Conservation (phyloP, 1,140 invertebrate species). For the Drosophila auraria region DNA sequence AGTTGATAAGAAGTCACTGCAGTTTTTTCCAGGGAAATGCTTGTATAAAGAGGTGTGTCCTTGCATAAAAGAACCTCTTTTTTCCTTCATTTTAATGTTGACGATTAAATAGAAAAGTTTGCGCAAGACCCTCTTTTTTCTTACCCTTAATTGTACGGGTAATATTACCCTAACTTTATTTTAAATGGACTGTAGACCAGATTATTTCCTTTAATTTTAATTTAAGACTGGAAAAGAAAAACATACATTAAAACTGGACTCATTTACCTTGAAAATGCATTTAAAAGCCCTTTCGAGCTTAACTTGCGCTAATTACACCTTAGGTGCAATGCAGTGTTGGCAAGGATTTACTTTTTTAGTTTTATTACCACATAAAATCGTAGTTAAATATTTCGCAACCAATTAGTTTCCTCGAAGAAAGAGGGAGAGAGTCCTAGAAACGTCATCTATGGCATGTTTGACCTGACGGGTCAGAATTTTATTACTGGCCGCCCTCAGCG, state of each 20-base stretch:
- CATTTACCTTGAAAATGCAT: too few relatives aligned
- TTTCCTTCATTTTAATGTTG: background rate
- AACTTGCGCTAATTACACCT: slow-evolving; percentile 9
- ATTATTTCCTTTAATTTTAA: background rate
- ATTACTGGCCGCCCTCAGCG: slow-evolving; percentile 19
- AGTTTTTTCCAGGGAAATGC: slow-evolving; percentile 1
- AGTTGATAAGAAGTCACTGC: slow-evolving; percentile 7
- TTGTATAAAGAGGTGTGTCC: background rate
- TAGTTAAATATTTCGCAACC: slow-evolving; percentile 36
- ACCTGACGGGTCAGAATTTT: slow-evolving; percentile 18
- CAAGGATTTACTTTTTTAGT: slow-evolving; percentile 9
- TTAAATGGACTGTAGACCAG: background rate
- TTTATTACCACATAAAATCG: slow-evolving; percentile 9
- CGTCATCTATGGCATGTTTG: slow-evolving; percentile 58
- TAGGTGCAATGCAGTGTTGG: background rate
- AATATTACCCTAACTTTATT: background rate
- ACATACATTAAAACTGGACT: too few relatives aligned
- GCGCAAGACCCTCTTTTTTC: too few relatives aligned
- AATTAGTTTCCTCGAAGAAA: background rate
- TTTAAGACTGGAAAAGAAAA: background rate
- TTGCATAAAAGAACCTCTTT: background rate
- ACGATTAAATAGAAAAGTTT: background rate
- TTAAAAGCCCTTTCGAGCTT: background rate
- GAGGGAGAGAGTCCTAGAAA: slow-evolving; percentile 11
- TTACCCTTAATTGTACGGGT: background rate